These are phyloP conservation scores for Operophtera brumata DNA, from an alignment of 2,888 invertebrate genomes.

Conservation along the genomic window DNA sequence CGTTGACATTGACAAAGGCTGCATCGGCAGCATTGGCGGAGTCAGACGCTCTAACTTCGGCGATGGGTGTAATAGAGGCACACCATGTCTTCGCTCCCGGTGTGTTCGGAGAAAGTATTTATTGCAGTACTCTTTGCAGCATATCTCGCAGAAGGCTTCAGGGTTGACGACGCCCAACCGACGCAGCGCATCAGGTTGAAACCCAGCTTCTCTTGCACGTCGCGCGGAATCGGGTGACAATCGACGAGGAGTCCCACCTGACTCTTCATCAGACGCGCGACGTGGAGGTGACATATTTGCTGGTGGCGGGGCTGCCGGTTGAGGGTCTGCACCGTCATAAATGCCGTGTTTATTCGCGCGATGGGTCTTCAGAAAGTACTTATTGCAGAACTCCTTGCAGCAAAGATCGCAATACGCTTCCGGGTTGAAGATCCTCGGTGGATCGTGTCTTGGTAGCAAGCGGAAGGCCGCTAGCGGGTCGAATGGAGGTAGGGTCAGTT, in stretches of 20 bases:
- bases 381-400: slow-evolving; percentile 99
- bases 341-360: slow-evolving; percentile 99
- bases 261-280: slow-evolving; percentile 70
- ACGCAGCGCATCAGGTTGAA: slow-evolving; percentile 86
- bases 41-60: slow-evolving; percentile 66
- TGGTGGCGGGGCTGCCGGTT: slow-evolving; percentile 64
- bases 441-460: slow-evolving; percentile 76
- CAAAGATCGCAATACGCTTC: slow-evolving; percentile 98
- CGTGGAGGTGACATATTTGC: slow-evolving; percentile 74
- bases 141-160: slow-evolving; percentile 96
- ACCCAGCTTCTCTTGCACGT: slow-evolving; percentile 85
- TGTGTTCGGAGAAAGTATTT: slow-evolving; percentile 96
- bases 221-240: slow-evolving; percentile 82
- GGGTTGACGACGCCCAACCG: slow-evolving; percentile 90
- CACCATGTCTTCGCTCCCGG: slow-evolving; percentile 95
- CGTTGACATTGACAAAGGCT: slow-evolving; percentile 57
- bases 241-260: slow-evolving; percentile 78
- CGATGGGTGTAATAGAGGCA: slow-evolving; percentile 69
- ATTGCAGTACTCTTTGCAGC: slow-evolving; percentile 95
- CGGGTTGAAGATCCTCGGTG: slow-evolving; percentile 94
- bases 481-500: slow-evolving; percentile 69
- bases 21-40: slow-evolving; percentile 66
- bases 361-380: slow-evolving; percentile 98
- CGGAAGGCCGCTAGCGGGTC: slow-evolving; percentile 80
- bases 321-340: slow-evolving; percentile 81